Conservation (phyloP, 2,888 invertebrate species). For the Philereme transversata region DNA sequence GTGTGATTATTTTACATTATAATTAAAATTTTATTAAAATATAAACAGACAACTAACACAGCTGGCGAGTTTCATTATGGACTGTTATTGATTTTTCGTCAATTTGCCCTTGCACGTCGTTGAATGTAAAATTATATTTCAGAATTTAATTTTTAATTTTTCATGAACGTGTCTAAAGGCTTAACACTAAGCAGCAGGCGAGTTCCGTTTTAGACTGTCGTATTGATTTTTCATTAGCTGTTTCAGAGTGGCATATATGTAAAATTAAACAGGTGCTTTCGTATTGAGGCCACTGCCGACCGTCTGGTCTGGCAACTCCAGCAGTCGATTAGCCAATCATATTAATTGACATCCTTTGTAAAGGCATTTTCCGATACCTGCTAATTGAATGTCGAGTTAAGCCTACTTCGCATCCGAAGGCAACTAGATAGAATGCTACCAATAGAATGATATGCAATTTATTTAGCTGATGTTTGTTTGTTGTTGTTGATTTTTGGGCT, state of each 20-base stretch:
- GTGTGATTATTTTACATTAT: too few relatives aligned
- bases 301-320: conserved; percentile 12
- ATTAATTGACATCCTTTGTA: conserved; percentile 27
- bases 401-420: neutral
- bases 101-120: too few relatives aligned
- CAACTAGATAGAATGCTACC: too few relatives aligned
- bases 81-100: too few relatives aligned
- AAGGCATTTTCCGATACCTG: conserved; percentile 13
- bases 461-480: conserved; percentile 8
- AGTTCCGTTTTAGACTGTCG: conserved; percentile 15
- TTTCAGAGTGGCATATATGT: conserved; percentile 37
- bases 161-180: too few relatives aligned
- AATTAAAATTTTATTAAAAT: too few relatives aligned
- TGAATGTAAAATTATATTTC: too few relatives aligned
- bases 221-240: conserved; percentile 45
- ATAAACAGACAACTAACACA: too few relatives aligned
- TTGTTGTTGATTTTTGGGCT: conserved; percentile 8
- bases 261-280: conserved; percentile 42
- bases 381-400: conserved; percentile 20
- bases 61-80: too few relatives aligned
- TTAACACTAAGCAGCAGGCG: neutral
- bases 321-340: conserved; percentile 22
- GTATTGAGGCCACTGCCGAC: conserved; percentile 32
- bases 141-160: too few relatives aligned
- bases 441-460: conserved; percentile 8